These are phyloP conservation scores for Neosalanx taihuensis DNA, from an alignment of 2,797 vertebrate genomes.

Conservation along the genomic window DNA sequence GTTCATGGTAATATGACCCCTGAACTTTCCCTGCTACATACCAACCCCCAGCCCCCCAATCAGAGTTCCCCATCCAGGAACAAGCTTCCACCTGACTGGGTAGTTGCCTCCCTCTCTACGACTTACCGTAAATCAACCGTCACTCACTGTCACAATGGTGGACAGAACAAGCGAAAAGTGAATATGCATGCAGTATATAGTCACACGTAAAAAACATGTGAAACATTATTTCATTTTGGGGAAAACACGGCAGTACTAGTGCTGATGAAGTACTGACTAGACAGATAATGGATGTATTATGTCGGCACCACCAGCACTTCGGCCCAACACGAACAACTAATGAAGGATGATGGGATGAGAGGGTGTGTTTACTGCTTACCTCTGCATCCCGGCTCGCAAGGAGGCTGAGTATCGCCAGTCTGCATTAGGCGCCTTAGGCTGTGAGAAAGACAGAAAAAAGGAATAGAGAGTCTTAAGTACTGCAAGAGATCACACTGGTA, in stretches of 20 bases:
- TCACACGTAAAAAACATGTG: no score
- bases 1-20: constrained; percentile 42
- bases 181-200: no score
- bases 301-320: not conserved
- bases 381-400: constrained; percentile 96
- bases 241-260: no score
- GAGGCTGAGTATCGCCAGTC: constrained; percentile 99
- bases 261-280: no score
- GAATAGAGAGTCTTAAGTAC: constrained; percentile 56
- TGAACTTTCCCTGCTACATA: constrained; percentile 6
- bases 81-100: constrained; percentile 46
- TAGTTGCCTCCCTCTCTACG: constrained; percentile 37
- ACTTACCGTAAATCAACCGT: not conserved
- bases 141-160: not conserved
- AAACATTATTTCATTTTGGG: no score
- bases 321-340: not conserved
- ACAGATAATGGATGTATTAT: not conserved
- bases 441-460: constrained; percentile 41
- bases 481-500: constrained; percentile 29
- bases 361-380: constrained; percentile 68
- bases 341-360: not conserved
- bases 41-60: no score
- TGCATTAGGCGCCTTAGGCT: constrained; percentile 87
- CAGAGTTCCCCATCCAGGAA: constrained; percentile 11
- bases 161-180: no score